Conservation (phyloP, 30 jellyfish, hydroid and myxozoan species). For the Sanderia malayensis region DNA sequence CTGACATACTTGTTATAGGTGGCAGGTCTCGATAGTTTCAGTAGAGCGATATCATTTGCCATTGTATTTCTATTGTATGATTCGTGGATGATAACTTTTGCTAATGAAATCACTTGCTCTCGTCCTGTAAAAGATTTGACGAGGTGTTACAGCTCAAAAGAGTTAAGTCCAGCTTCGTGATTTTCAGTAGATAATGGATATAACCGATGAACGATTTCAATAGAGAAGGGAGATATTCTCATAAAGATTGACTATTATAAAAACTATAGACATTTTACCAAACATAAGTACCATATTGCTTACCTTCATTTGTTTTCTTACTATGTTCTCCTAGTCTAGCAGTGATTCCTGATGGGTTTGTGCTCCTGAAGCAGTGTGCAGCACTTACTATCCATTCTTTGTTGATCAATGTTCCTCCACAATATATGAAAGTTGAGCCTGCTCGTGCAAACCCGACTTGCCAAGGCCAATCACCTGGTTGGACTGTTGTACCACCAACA, state of each 20-base stretch:
- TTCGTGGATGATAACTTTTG: constrained; percentile 26
- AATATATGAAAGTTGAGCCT: constrained; percentile 40
- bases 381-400: constrained; percentile 53
- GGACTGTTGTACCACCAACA: constrained; percentile 51
- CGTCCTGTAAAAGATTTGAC: constrained; percentile 12
- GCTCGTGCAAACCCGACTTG: constrained; percentile 47
- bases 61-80: constrained; percentile 7
- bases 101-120: constrained; percentile 14
- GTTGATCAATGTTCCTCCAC: constrained; percentile 57
- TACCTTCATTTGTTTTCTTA: constrained; percentile 39
- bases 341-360: constrained; percentile 19
- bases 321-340: constrained; percentile 58
- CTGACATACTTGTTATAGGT: constrained; percentile 33
- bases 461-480: constrained; percentile 71
- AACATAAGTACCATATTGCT: no score
- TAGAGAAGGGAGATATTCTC: no score
- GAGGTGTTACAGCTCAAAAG: no score
- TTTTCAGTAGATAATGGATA: no score
- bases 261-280: no score
- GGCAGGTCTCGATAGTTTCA: constrained; percentile 31
- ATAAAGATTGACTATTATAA: no score
- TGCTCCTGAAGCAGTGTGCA: constrained; percentile 42
- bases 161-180: no score
- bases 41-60: constrained; percentile 41
- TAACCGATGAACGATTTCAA: no score